Base-by-base conservation (phyloP, 2,888 invertebrate genomes). In the Scelioninae gen. 2 region DNA sequence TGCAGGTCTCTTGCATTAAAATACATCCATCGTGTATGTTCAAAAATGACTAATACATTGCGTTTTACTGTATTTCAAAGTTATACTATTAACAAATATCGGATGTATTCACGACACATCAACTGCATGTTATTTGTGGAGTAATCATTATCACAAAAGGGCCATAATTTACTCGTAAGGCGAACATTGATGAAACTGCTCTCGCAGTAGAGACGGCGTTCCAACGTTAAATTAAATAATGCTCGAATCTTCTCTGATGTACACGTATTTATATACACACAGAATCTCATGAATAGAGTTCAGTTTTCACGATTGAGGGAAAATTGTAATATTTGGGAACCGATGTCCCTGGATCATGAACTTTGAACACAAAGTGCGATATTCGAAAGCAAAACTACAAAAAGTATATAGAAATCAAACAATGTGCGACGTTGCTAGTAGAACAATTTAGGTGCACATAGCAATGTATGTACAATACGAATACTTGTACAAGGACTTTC, bases 401-500 rank as follows among this genome's bases (percentile, higher is more conserved):
- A 9, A 45, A 43, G 18, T 4, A 18, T 2, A 43, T 10, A 43
- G 18, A 18, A 43, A 43, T 13, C 2, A 18, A 22, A 25, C 2
- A 22, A 25, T 2, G 9, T 9, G 10, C 5, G 9, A 31, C 4
- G 10, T 50, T 41, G 28, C 48, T 22, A 19, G 25, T 68, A 68
- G 37, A 35, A 58, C 9, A 35, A 45, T 45, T 43, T 65, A 57
- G 65, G 9, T 2, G 50, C 67, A 67, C 35, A 33, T 67, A 67
- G 67, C 31, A 35, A 43, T 65, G 48, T 65, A 39, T 37, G 48
- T 65, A 39, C 46, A 39, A 45, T 35, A 15, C 37, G 46, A 60
- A 25, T 39, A 2, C 57, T 18, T 72, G 72, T 65, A 73, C 50
- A 60, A 55, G 67, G 37, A 68, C 48, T 48, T 16, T 63, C 41